These are phyloP conservation scores for Cichlasoma orientale DNA, from an alignment of 2,797 vertebrate species.

Conservation along the genomic window DNA sequence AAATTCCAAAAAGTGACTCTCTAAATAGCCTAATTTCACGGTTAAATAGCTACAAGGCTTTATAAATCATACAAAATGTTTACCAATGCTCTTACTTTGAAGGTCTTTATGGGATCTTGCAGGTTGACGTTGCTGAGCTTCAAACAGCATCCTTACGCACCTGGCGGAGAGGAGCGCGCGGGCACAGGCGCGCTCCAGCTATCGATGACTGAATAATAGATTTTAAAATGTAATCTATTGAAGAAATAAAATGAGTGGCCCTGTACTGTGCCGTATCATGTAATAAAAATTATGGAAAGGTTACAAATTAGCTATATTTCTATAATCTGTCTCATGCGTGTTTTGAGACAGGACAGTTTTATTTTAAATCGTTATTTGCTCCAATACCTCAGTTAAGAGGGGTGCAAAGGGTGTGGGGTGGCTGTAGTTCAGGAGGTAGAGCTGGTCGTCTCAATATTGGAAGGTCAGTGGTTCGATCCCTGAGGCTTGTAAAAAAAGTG, in stretches of 20 bases:
- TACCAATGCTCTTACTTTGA: constrained; percentile 1
- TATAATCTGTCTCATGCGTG: neutral
- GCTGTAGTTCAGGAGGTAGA: no score
- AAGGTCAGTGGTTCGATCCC: neutral
- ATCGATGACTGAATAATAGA: neutral
- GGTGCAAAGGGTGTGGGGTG: neutral
- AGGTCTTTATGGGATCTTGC: neutral
- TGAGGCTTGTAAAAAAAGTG: neutral
- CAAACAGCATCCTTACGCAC: constrained; percentile 41
- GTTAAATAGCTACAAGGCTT: neutral
- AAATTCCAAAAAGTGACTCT: no score
- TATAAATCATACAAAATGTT: neutral
- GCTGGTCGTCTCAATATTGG: neutral
- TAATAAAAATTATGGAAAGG: neutral
- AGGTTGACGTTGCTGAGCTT: neutral
- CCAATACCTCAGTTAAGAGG: neutral
- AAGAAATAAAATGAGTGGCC: neutral
- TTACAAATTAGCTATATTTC: neutral
- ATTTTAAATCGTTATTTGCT: neutral
- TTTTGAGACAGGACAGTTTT: neutral
- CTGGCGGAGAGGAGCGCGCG: constrained; percentile 39
- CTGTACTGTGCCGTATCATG: neutral
- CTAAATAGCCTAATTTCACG: neutral
- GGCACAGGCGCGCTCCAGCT: constrained; percentile 24
- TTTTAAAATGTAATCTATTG: no score